A percentile compares a stretch with the other conserved stretches of the same genome.
Conservation (phyloP, 2,113 vertebrate species). For the Cairina moschata region DNA sequence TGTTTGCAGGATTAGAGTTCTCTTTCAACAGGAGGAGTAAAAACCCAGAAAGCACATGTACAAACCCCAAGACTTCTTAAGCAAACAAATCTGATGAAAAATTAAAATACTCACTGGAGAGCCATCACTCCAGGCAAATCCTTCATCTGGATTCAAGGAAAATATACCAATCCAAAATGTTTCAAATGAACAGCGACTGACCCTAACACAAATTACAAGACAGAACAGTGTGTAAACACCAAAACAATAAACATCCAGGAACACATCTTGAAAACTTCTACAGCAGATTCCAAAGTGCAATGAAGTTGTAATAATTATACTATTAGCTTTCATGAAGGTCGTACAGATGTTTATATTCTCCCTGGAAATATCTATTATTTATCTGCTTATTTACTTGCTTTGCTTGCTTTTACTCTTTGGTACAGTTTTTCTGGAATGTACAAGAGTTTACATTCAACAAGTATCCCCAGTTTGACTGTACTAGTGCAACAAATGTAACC, state of each 20-base stretch:
- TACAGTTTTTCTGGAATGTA: background rate
- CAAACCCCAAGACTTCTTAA: background rate
- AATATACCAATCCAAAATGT: slow-evolving; percentile 85
- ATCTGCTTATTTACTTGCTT: background rate
- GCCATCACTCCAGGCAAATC: slow-evolving; percentile 88
- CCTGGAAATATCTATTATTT: background rate
- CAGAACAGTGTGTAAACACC: background rate
- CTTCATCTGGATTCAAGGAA: slow-evolving; percentile 76
- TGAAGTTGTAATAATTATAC: background rate
- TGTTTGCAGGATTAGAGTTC: background rate
- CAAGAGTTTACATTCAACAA: background rate
- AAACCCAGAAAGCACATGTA: rapidly evolving
- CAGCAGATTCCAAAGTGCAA: background rate
- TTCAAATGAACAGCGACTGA: background rate
- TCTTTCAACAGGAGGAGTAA: background rate
- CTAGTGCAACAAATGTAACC: background rate
- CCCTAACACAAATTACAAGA: slow-evolving; percentile 26
- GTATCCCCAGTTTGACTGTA: background rate
- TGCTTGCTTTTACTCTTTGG: background rate
- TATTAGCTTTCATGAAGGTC: background rate
- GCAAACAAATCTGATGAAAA: background rate
- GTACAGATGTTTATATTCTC: background rate
- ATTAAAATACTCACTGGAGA: slow-evolving; percentile 80
- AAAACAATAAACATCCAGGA: background rate
- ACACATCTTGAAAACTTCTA: background rate